These are phyloP conservation scores for Nomada lathburiana DNA, from an alignment of 2,888 invertebrate genomes.

Conservation along the genomic window DNA sequence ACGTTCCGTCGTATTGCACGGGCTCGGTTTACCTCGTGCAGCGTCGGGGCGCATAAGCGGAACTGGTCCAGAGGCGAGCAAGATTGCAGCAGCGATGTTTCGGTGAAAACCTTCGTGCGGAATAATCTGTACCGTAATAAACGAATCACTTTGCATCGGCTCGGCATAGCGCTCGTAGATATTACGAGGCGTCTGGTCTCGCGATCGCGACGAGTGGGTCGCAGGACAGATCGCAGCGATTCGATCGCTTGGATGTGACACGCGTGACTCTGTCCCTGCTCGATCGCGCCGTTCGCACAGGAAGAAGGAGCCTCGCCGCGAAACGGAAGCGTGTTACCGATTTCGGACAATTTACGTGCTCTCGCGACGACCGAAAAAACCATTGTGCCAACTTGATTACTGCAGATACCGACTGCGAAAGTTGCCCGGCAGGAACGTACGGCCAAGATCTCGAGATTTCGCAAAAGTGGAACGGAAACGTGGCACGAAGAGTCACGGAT, in stretches of 20 bases:
- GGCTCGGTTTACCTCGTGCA: neutral
- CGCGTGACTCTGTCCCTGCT: too few relatives aligned
- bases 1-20: slow-evolving; percentile 23
- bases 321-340: neutral
- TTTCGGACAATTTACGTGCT: neutral
- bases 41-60: neutral
- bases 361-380: neutral
- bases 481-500: neutral
- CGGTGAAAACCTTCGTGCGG: neutral
- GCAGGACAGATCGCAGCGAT: too few relatives aligned
- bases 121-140: neutral
- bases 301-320: too few relatives aligned
- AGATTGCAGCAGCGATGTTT: neutral
- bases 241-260: too few relatives aligned
- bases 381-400: neutral
- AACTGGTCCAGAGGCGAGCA: neutral
- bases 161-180: neutral
- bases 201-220: too few relatives aligned
- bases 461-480: slow-evolving; percentile 44
- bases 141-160: neutral
- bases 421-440: neutral
- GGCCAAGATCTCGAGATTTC: slow-evolving; percentile 9
- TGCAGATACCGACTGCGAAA: neutral
- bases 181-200: neutral
- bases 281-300: too few relatives aligned